Evolutionary conservation across 2,113 vertebrate genomes (phyloP).

Genomic region (Meriones unguiculatus): DNA sequence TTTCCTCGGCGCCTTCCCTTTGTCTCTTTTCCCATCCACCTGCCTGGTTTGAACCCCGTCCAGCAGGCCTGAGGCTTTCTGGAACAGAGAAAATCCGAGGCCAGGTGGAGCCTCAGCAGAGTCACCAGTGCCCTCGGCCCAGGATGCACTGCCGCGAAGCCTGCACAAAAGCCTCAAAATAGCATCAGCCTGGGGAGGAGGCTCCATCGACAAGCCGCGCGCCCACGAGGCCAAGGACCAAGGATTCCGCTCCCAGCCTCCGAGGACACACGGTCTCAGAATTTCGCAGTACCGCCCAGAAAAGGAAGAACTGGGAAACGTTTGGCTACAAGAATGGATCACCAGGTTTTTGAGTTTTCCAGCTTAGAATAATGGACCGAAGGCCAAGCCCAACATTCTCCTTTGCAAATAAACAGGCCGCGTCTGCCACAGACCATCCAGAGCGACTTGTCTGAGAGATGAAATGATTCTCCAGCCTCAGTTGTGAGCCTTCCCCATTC

Average conservation of each 20-base stretch:
- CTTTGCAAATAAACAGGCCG: background rate
- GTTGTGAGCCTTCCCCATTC: background rate
- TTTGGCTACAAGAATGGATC: background rate
- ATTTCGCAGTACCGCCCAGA: background rate
- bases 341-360: constrained; percentile 41
- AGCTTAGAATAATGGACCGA: constrained; percentile 20
- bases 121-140: constrained; percentile 39
- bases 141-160: background rate
- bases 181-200: background rate
- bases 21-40: constrained; percentile 62
- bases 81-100: constrained; percentile 69
- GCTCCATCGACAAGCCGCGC: background rate
- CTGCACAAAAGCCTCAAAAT: constrained; percentile 46
- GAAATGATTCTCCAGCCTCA: background rate
- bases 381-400: background rate
- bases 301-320: background rate
- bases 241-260: background rate
- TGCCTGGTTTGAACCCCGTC: constrained; percentile 69
- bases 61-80: constrained; percentile 76
- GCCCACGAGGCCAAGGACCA: background rate
- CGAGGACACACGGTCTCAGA: background rate
- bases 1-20: background rate
- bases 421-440: background rate
- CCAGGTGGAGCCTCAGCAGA: constrained; percentile 79
- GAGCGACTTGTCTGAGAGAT: background rate